A percentile compares a stretch with the other conserved stretches of the same genome.
Conservation (phyloP, 35 echinoderm and acorn worm species). For the Holothuria glaberrima region DNA sequence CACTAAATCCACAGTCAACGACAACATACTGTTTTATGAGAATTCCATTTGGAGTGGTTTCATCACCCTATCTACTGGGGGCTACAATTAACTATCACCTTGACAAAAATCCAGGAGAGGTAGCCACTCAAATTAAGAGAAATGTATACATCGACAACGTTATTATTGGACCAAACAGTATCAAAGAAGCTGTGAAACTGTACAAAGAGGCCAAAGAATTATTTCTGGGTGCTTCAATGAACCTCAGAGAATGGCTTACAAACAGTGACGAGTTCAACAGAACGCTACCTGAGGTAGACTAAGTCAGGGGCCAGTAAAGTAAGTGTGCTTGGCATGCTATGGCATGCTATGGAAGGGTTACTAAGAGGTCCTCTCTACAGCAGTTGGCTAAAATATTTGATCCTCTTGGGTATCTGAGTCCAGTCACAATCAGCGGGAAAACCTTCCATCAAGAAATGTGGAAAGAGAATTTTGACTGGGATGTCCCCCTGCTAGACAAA, state of each 20-base stretch:
- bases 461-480: conserved; percentile 11
- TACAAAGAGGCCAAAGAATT: not conserved
- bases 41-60: conserved; percentile 17
- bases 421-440: conserved; percentile 13
- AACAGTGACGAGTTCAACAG: not conserved
- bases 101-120: not conserved
- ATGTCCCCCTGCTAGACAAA: not conserved
- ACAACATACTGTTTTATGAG: not conserved
- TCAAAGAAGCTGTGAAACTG: not conserved
- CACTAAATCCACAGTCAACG: not conserved
- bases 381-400: conserved; percentile 20
- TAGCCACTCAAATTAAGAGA: not conserved
- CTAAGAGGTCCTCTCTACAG: not conserved
- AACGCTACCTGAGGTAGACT: not conserved
- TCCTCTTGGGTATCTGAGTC: not conserved
- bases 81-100: not conserved
- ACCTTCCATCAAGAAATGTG: not conserved
- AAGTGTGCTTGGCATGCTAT: not conserved
- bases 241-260: conserved; percentile 17
- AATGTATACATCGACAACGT: conserved; percentile 2
- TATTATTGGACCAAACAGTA: not conserved
- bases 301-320: not conserved
- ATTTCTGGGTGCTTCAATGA: conserved; percentile 1
- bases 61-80: not conserved
- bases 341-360: not conserved